Evolutionary conservation across 2,113 vertebrate species (phyloP).

Genomic region (Smithornis capensis): DNA sequence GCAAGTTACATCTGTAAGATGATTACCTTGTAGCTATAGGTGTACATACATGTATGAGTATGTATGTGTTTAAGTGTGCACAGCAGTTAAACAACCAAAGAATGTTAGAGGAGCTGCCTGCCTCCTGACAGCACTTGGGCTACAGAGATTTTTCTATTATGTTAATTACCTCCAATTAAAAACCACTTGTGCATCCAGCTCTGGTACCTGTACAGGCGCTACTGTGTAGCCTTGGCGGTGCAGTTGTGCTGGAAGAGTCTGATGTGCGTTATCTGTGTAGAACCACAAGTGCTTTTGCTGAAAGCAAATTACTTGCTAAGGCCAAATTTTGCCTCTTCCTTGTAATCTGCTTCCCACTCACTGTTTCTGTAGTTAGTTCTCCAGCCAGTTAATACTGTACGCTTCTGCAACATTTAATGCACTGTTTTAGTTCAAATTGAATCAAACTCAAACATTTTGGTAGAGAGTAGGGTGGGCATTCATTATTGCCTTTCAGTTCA

Average conservation of each 20-base stretch:
- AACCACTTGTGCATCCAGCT: neutral
- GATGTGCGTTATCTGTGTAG: fast-evolving
- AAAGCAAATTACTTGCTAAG: neutral
- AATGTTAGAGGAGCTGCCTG: neutral
- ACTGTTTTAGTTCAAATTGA: neutral
- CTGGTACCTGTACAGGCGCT: neutral
- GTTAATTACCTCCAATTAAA: neutral
- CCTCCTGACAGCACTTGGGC: neutral
- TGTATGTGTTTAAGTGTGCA: neutral
- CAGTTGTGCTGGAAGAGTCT: neutral
- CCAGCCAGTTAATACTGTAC: neutral
- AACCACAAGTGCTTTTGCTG: neutral
- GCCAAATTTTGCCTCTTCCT: neutral
- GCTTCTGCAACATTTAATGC: neutral
- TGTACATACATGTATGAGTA: neutral
- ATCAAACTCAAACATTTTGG: neutral
- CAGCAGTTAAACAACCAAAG: neutral
- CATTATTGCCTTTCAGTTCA: neutral
- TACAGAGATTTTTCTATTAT: neutral
- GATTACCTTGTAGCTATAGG: neutral
- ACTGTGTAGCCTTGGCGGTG: fast-evolving
- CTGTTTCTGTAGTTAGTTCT: neutral
- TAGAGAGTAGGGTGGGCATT: neutral
- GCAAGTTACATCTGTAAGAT: slow-evolving; percentile 84
- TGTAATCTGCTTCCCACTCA: neutral